These are phyloP conservation scores for Streptopelia turtur DNA, from an alignment of 2,797 vertebrate genomes.

Conservation along the genomic window DNA sequence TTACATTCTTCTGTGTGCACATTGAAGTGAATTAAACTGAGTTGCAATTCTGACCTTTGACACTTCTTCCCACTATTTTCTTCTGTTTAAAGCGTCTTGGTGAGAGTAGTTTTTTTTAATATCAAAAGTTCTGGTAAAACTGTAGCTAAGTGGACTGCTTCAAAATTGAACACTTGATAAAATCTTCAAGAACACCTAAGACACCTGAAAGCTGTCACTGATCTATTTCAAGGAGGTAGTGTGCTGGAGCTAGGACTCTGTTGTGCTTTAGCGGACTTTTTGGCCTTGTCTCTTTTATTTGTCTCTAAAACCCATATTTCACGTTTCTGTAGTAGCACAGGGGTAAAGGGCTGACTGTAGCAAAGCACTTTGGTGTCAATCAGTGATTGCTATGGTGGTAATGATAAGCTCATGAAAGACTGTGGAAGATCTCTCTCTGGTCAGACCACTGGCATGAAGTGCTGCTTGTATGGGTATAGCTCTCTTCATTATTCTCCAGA, in stretches of 20 bases:
- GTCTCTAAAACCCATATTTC: not conserved
- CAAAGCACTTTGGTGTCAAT: not conserved
- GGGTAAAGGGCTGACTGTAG: not conserved
- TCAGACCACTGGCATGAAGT: not conserved
- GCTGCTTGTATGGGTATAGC: not conserved
- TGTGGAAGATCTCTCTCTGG: not conserved
- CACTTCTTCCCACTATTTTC: not conserved
- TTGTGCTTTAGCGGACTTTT: not conserved
- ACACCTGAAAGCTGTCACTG: not conserved
- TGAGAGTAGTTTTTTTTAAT: not conserved
- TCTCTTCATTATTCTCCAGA: not conserved
- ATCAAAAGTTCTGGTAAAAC: not conserved
- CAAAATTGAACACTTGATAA: slow-evolving; percentile 43
- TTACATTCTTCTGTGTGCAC: not conserved
- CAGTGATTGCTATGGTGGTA: not conserved
- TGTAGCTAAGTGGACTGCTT: not conserved
- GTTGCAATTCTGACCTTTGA: not conserved
- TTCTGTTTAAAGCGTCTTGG: slow-evolving; percentile 18
- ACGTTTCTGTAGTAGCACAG: not conserved
- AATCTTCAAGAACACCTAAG: not conserved
- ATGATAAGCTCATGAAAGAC: not conserved
- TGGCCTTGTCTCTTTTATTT: not conserved
- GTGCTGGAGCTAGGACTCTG: not conserved
- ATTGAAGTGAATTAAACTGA: slow-evolving; percentile 27
- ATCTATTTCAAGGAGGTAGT: not conserved